Conservation (phyloP, 1,140 invertebrate genomes). For the Orchestia grillus region DNA sequence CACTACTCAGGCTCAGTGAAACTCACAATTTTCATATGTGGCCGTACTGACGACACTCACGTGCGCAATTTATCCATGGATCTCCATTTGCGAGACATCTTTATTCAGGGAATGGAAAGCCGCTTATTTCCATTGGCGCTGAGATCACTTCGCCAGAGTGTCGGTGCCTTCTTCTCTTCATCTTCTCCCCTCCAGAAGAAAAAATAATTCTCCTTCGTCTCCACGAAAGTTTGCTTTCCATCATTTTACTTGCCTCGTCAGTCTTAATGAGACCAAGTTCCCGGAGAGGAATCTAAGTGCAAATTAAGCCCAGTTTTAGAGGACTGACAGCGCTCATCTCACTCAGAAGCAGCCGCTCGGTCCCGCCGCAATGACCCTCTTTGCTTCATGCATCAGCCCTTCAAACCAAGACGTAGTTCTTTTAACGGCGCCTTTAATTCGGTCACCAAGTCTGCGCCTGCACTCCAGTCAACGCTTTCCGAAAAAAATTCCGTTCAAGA, state of each 20-base stretch:
- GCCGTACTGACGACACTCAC: no score
- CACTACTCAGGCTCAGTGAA: no score
- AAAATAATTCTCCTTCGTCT: background rate
- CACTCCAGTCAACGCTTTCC: background rate
- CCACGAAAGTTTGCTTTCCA: background rate
- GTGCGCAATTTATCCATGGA: no score
- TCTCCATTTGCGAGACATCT: no score
- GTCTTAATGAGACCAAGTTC: conserved; percentile 7
- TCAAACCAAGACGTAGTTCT: background rate
- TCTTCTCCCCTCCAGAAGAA: background rate
- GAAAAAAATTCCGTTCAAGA: no score
- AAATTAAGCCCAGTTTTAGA: conserved; percentile 9
- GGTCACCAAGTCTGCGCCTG: background rate
- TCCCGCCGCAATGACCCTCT: background rate
- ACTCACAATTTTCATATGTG: no score
- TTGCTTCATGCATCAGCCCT: background rate
- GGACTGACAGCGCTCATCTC: background rate
- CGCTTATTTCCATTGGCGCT: background rate
- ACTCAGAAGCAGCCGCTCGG: background rate
- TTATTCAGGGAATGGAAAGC: background rate
- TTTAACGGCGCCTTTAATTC: background rate
- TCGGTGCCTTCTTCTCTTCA: background rate
- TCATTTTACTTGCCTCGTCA: background rate
- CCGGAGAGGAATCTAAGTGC: background rate
- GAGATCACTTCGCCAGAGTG: background rate